phyloP scores from a whole-genome alignment of 2,797 vertebrate genomes.

The Mus spretus region DNA sequence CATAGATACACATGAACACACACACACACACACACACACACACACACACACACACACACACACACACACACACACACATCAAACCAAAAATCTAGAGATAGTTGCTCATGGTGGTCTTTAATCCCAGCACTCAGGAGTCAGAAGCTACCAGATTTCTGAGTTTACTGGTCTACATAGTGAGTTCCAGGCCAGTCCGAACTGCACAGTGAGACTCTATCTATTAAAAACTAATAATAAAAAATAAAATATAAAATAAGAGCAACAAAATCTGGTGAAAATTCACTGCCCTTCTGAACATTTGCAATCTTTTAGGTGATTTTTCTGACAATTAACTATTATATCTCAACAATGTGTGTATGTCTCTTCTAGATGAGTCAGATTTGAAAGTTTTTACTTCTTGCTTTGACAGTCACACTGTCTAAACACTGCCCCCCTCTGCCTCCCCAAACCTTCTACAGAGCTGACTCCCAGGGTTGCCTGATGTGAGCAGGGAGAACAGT shows the following conservation, averaged over 20 bases:
- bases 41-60: neutral
- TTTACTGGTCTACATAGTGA: no score
- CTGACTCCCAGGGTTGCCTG: neutral
- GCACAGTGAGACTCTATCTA: neutral
- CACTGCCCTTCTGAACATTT: neutral
- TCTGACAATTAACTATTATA: neutral
- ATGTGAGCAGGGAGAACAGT: neutral
- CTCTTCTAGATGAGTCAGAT: conserved; percentile 5
- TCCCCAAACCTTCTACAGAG: neutral
- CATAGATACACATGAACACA: no score
- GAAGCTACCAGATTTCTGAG: neutral
- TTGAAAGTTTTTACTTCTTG: conserved; percentile 18
- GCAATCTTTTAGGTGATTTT: neutral
- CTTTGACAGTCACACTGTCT: neutral
- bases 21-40: neutral
- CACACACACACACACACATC: neutral
- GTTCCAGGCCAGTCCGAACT: neutral
- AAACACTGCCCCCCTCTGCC: neutral
- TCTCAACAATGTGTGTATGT: conserved; percentile 13
- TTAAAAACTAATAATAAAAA: neutral
- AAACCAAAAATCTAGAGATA: neutral
- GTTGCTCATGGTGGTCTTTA: neutral
- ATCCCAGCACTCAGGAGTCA: neutral
- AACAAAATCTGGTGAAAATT: neutral
- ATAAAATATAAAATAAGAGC: neutral